Evolutionary conservation across 37 sponge, comb jelly and placozoan genomes (phyloP).

Genomic region (Diacarnus erythraeanus): DNA sequence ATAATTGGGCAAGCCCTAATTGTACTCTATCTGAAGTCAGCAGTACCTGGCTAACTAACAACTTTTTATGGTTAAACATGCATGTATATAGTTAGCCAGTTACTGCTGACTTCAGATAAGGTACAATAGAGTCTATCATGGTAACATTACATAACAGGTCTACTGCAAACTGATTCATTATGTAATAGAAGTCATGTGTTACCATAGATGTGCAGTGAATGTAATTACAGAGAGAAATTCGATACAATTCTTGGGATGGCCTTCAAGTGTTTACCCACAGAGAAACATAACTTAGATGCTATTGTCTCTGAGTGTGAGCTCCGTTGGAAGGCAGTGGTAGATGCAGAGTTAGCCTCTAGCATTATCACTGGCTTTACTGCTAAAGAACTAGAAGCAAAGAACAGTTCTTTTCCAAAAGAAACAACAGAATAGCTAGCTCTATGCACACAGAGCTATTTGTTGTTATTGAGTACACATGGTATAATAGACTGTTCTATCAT

Average conservation of each 20-base stretch:
- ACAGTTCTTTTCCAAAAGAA: neutral
- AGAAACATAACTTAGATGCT: neutral
- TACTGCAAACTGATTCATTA: too few species aligned
- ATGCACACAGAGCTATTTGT: neutral
- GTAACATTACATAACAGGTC: too few species aligned
- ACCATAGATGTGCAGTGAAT: neutral
- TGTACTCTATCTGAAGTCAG: too few species aligned
- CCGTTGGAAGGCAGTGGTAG: slow-evolving; percentile 2
- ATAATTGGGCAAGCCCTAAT: too few species aligned
- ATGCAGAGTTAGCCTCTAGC: neutral
- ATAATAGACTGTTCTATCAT: neutral
- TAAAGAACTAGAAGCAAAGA: neutral
- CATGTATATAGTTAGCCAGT: too few species aligned
- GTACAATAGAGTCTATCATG: too few species aligned
- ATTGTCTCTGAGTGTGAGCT: neutral
- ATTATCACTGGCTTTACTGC: neutral
- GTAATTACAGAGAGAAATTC: neutral
- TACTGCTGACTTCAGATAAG: too few species aligned
- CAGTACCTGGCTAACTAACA: too few species aligned
- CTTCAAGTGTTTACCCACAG: neutral
- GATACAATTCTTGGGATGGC: neutral
- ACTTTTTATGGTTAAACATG: too few species aligned
- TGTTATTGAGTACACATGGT: neutral
- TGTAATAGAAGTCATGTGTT: neutral
- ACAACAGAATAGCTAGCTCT: neutral